phyloP scores from a whole-genome alignment of 1,140 invertebrate species.

The Ostrea edulis region DNA sequence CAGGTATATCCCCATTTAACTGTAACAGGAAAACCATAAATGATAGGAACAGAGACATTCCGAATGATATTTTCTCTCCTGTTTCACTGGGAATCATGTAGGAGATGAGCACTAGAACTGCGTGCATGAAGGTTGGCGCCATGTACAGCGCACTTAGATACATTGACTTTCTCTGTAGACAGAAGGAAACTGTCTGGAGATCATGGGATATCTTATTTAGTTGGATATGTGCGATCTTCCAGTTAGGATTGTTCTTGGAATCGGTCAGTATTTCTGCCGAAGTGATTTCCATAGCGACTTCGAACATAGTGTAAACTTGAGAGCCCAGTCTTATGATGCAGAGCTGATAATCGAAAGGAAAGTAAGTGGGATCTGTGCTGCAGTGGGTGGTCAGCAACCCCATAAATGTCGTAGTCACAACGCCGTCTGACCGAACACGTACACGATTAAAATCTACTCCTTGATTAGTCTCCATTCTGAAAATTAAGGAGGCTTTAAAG shows the following conservation, averaged over 20 bases:
- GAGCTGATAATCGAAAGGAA: constrained; percentile 28
- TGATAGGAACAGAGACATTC: constrained; percentile 32
- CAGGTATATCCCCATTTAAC: constrained; percentile 11
- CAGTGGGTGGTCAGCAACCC: constrained; percentile 4
- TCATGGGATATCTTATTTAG: not conserved
- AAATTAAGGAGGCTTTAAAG: not conserved
- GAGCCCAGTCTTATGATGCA: not conserved
- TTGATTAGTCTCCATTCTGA: not conserved
- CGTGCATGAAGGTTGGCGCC: not conserved
- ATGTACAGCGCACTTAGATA: not conserved
- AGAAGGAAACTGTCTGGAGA: not conserved
- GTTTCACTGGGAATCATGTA: constrained; percentile 16
- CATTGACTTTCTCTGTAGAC: constrained; percentile 1
- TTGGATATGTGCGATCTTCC: not conserved
- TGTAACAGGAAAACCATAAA: constrained; percentile 28
- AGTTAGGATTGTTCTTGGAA: not conserved
- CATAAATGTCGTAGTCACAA: not conserved
- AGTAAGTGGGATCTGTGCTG: not conserved
- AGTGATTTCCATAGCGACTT: not conserved
- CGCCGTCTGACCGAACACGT: not conserved
- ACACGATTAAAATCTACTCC: not conserved
- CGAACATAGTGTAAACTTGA: not conserved
- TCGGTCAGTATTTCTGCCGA: not conserved
- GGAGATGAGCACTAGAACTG: constrained; percentile 2
- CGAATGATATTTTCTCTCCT: constrained; percentile 38